phyloP scores from a whole-genome alignment of 2,797 vertebrate genomes.

The Trachurus trachurus region DNA sequence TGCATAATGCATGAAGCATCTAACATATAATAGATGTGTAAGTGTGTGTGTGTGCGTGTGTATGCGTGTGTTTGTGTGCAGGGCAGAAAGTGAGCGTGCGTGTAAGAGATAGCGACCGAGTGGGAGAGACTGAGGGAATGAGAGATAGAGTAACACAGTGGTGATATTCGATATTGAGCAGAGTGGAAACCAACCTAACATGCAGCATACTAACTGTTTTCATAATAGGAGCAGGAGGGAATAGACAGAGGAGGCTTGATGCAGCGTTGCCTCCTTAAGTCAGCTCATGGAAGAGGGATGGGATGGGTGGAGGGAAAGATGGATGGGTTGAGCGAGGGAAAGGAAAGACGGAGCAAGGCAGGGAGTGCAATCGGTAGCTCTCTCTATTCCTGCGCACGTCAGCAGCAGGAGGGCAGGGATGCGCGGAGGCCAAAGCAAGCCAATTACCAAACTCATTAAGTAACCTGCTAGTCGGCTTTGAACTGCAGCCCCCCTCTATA shows the following conservation, averaged over 20 bases:
- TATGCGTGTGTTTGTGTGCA: conserved; percentile 7
- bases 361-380: conserved; percentile 43
- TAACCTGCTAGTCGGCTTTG: conserved; percentile 81
- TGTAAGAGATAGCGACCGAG: conserved; percentile 42
- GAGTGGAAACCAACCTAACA: conserved; percentile 47
- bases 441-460: conserved; percentile 89
- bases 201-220: conserved; percentile 46
- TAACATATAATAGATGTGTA: conserved; percentile 52
- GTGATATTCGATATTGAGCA: conserved; percentile 60
- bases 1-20: conserved; percentile 70
- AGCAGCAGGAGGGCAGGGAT: conserved; percentile 78
- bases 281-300: conserved; percentile 35
- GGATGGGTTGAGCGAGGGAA: conserved; percentile 45
- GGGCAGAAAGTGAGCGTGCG: conserved; percentile 14
- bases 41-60: conserved; percentile 22
- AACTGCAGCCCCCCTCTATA: conserved; percentile 68
- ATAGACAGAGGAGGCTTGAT: conserved; percentile 47
- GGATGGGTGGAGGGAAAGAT: conserved; percentile 49
- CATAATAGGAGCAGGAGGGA: conserved; percentile 41
- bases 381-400: conserved; percentile 74
- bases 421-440: conserved; percentile 78
- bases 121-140: conserved; percentile 37
- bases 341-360: conserved; percentile 22
- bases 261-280: conserved; percentile 50
- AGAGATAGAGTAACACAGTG: conserved; percentile 44